Evolutionary conservation across 2,888 invertebrate species (phyloP), one percentile per base, ranked within the genome.

Genomic region (Aethes cnicana): DNA sequence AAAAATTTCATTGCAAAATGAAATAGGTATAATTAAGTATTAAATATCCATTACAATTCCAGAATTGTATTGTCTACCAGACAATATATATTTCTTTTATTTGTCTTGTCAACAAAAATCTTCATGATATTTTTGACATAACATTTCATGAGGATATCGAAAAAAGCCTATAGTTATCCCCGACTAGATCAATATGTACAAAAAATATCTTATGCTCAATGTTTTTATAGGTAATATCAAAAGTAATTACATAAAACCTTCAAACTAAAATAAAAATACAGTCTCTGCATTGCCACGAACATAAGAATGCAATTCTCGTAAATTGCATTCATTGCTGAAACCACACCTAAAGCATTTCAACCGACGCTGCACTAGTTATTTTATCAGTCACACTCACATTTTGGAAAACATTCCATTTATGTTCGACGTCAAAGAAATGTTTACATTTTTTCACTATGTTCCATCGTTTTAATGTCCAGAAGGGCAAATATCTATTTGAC

Each of bases 231-330:
- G 9, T 21, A 46, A 36, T 26, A 25, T 48, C 42, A 48, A 32
- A 53, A 47, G 16, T 62, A 57, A 60, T 59, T 58, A 59, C 59
- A 61, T 60, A 63, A 60, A 61, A 58, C 53, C 53, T 49, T 54
- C 36, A 6, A 57, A 49, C 23, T 53, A 56, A 21, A 28, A 48
- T n/a, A n/a, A 55, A 32, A 55, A 53, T 54, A 61, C 61, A 69
- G 56, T 64, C 63, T 43, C 65, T 62, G 59, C 62, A 59, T 66
- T 50, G 72, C 75, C 73, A 75, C 75, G 30, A 60, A 70, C 65
- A 68, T 53, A 61, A 64, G 63, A 59, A 11, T 20, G 28, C 36
- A 12, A 25, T 43, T 50, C 23, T 23, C 39, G 4, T 26, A 17
- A 14, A 9, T 1, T 33, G 21, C 20, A 33, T 12, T 25, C 33